Evolutionary conservation across 2,888 invertebrate genomes (phyloP), one percentile per base, ranked within the genome.

Genomic region (Rhimphoctona megacephalus): DNA sequence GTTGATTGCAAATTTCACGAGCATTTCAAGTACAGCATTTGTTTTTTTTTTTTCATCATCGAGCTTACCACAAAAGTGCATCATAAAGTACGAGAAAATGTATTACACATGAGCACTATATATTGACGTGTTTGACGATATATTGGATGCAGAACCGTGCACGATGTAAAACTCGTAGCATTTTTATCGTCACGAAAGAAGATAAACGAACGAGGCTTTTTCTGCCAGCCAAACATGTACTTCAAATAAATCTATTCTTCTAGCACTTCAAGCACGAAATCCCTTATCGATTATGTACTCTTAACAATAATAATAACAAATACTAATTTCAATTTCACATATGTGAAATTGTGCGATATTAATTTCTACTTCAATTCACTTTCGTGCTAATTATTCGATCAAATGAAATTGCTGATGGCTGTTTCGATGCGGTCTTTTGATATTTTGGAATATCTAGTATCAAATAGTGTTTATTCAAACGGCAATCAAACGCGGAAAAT

Each of bases 131-230:
- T 36, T 22, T 9, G 61, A 49, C 46, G 72, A 49, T 36, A 22
- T 61, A 43, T 64, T 64, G 64, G 30, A 52, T 9, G 39, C 33
- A 9, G 49, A 66, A 30, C 49, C n/a, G 33, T 30, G 49, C 46
- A 1, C n/a, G 49, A 77, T 72, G 72, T 36, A 17, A n/a, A 46
- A 57, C 69, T 70, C 61, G 70, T 54, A 52, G 72, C 69, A 72
- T 76, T 72, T 49, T 80, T 54, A 88, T 79, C 73, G 73, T 85
- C 85, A 82, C 83, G 76, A 79, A 76, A 67, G 54, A 77, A 83
- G 83, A 81, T 85, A 87, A 87, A 83, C 81, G 72, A 77, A 85
- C 78, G 70, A 72, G 70, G 57, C 19, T 61, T 72, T 80, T 69
- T 74, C 74, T 80, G 76, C 80, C 30, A 22, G 17, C 78, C 52